Conservation (phyloP, 2,888 invertebrate genomes). For the Aphidoletes aphidimyza region DNA sequence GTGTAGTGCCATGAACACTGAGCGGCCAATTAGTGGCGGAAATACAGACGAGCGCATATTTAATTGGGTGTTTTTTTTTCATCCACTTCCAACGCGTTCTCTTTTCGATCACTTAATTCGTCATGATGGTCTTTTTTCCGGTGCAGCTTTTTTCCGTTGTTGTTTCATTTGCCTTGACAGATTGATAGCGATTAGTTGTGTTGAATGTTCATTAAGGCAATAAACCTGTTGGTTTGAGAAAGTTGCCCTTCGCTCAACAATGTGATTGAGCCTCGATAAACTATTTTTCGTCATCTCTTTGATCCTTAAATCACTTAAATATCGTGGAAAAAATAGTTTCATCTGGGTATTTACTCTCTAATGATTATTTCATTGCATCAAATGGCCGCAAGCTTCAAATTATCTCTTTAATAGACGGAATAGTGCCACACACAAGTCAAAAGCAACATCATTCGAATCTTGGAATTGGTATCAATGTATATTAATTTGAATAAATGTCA, state of each 20-base stretch:
- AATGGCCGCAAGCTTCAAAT: not conserved
- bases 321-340: not conserved
- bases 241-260: not conserved
- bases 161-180: not conserved
- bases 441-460: not conserved
- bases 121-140: not conserved
- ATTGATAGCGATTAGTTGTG: no score
- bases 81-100: not conserved
- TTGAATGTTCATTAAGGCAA: conserved; percentile 28
- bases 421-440: conserved; percentile 8
- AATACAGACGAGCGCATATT: conserved; percentile 49
- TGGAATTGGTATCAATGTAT: not conserved
- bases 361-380: conserved; percentile 44
- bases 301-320: conserved; percentile 30
- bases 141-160: not conserved
- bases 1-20: not conserved
- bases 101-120: not conserved
- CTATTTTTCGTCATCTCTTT: conserved; percentile 25
- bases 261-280: no score
- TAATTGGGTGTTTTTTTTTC: conserved; percentile 52
- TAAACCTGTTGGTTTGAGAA: not conserved
- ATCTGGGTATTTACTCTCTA: not conserved
- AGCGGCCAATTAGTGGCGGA: conserved; percentile 54
- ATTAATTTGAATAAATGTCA: not conserved
- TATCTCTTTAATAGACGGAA: conserved; percentile 13